Conservation (phyloP, 2,113 vertebrate species). For the Syrrhaptes paradoxus region DNA sequence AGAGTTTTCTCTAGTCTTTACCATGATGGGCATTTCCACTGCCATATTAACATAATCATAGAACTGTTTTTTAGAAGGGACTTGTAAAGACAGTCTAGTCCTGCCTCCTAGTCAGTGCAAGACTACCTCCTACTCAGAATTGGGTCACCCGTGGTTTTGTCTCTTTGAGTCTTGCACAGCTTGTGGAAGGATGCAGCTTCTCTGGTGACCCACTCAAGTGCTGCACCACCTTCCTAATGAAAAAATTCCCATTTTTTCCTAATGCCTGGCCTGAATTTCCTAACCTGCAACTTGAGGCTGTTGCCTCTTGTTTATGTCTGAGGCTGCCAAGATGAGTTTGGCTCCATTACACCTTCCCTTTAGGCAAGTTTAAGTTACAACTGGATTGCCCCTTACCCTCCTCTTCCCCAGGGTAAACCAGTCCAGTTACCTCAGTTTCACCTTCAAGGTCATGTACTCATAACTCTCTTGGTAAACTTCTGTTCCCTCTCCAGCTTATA, state of each 20-base stretch:
- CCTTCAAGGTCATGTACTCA: background rate
- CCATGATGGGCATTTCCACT: background rate
- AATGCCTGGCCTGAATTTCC: background rate
- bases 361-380: background rate
- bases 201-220: background rate
- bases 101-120: background rate
- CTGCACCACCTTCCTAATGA: background rate
- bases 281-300: background rate
- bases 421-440: background rate
- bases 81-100: background rate
- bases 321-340: background rate
- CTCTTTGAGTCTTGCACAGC: background rate
- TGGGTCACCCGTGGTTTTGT: background rate
- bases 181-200: background rate
- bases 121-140: background rate
- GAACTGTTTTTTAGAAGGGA: background rate
- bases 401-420: background rate
- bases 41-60: background rate
- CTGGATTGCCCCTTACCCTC: background rate
- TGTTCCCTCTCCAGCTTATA: background rate
- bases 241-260: background rate
- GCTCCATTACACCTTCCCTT: background rate
- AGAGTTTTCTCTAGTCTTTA: background rate
- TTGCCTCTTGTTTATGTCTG: background rate
- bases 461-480: background rate